Base-by-base conservation (phyloP, 92 coral and sea anemone genomes). In the Porites lobata region DNA sequence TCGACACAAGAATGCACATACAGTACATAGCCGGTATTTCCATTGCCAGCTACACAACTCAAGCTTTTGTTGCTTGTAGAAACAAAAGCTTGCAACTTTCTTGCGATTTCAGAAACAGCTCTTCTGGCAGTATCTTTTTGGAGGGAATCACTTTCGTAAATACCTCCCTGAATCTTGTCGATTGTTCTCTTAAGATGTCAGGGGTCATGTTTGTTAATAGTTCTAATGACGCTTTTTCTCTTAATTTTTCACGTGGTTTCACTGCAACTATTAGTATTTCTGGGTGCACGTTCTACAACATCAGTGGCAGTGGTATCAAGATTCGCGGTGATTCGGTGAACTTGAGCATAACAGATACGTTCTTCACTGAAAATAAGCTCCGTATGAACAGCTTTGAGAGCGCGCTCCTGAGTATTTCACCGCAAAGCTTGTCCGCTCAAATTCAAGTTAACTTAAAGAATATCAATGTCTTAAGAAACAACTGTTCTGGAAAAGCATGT, bases 131-230 rank as follows among this genome's bases (percentile, higher is more conserved):
- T 1, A 65, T 84, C 59, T 7, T 29, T 22, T 50, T 84, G 26
- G 58, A 21, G 5, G 72, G 73, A 84, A 73, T 84, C 4, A 62
- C 74, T 14, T 84, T 84, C 32, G 61, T 61, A 7, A 52, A 74
- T 62, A 75, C 80, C 14, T 19, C 80, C 8, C 6, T 84, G 52
- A 50, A 14, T 11, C 64, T 84, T 64, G 52, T 19, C 24, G 80
- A 84, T 18, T 84, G 79, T 47, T 61, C 80, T 61, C 73, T 84
- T 6, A 73, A 62, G 52, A 63, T 62, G 80, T 10, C 9, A 24
- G 72, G 18, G 17, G 76, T 66, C 8, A 62, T 53, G 63, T 84
- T 84, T 22, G 50, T 63, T 0, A 74, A 50, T 12, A 19, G 52
- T 1, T 84, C 70, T 1, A 20, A 12, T 20, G 72, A 20, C 6